Percentiles rank a stretch among this genome's conserved stretches.
Conservation (phyloP, 1,140 invertebrate species). For the Lepidurus couesii region DNA sequence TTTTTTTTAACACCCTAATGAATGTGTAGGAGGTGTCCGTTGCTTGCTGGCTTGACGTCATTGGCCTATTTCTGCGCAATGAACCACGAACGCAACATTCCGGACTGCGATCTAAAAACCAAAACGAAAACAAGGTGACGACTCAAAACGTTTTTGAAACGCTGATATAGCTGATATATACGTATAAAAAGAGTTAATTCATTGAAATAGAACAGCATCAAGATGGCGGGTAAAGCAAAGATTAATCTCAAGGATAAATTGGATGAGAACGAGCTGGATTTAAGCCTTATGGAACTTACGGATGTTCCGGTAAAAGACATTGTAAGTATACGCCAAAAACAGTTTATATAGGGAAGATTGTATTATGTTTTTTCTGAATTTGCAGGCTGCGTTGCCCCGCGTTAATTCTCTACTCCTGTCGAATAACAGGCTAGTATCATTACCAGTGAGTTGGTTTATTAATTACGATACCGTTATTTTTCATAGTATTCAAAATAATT, state of each 20-base stretch:
- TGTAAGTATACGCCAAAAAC: conserved; percentile 51
- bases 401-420: conserved; percentile 66
- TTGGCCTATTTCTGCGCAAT: no score
- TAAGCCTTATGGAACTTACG: conserved; percentile 65
- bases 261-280: conserved; percentile 63
- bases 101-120: no score
- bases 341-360: conserved; percentile 32
- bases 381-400: conserved; percentile 61
- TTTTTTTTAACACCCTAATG: no score
- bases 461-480: conserved; percentile 20
- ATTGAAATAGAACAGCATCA: background rate
- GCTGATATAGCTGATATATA: background rate
- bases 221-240: conserved; percentile 23
- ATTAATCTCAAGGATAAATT: conserved; percentile 50
- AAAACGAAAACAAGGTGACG: no score
- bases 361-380: conserved; percentile 40
- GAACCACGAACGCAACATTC: no score
- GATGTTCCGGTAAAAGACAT: conserved; percentile 72
- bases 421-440: conserved; percentile 57
- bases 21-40: no score
- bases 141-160: background rate
- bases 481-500: conserved; percentile 23
- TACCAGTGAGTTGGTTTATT: conserved; percentile 55
- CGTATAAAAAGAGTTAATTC: background rate
- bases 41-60: no score